phyloP scores from a whole-genome alignment of 2,797 vertebrate genomes.

The Premnoplex brunnescens region DNA sequence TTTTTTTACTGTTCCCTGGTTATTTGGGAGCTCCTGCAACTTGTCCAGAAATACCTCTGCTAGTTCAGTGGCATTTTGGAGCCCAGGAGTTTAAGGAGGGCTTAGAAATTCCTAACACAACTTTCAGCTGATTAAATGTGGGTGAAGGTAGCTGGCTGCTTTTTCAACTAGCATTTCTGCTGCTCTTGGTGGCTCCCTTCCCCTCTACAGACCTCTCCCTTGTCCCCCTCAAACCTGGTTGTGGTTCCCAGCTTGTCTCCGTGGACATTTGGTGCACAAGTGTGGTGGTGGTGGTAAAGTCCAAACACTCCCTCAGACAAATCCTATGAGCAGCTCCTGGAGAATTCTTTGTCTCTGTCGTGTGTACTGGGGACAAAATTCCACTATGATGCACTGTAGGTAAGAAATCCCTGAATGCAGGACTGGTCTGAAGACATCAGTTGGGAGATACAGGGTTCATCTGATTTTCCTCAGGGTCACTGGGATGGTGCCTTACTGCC shows the following conservation, averaged over 20 bases:
- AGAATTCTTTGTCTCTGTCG: neutral
- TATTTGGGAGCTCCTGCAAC: slow-evolving; percentile 58
- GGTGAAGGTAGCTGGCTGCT: neutral
- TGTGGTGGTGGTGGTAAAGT: neutral
- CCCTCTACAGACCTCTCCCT: neutral
- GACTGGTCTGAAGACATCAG: neutral
- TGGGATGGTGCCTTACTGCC: neutral
- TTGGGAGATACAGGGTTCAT: neutral
- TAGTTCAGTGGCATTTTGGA: slow-evolving; percentile 3
- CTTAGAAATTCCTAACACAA: slow-evolving; percentile 1
- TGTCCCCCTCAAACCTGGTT: neutral
- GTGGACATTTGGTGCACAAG: neutral
- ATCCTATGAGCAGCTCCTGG: neutral
- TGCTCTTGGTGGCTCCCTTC: neutral
- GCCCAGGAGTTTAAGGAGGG: slow-evolving; percentile 46
- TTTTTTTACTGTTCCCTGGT: slow-evolving; percentile 38
- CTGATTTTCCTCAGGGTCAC: neutral
- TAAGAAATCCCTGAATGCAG: neutral
- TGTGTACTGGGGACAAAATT: neutral
- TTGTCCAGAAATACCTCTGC: slow-evolving; percentile 55
- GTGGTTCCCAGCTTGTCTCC: neutral
- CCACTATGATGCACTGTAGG: neutral
- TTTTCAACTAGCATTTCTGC: neutral
- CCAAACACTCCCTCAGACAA: neutral
- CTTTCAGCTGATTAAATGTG: neutral